phyloP scores from a whole-genome alignment of 2,797 vertebrate genomes.

The Rhynchonycteris naso region DNA sequence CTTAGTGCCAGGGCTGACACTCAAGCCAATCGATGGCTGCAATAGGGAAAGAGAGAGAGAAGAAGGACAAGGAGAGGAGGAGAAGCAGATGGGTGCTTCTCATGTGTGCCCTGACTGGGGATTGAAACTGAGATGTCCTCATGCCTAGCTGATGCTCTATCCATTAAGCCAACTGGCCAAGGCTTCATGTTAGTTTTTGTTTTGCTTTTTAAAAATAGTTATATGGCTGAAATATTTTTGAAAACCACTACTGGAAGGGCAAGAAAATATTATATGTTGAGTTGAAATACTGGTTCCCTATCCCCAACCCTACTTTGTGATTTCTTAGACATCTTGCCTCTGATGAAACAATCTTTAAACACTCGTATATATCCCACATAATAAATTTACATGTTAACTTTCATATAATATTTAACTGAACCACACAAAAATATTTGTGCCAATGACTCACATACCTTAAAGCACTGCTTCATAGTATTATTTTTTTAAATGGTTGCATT shows the following conservation, averaged over 20 bases:
- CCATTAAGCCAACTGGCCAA: too few species aligned
- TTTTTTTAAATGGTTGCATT: not conserved
- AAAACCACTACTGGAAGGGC: not conserved
- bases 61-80: too few species aligned
- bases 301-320: not conserved
- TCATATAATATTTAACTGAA: not conserved
- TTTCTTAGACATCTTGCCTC: not conserved
- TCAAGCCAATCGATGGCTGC: too few species aligned
- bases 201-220: not conserved
- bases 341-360: not conserved
- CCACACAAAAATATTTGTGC: not conserved
- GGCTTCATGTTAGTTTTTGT: too few species aligned
- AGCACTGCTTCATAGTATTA: not conserved
- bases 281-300: not conserved
- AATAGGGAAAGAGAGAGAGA: too few species aligned
- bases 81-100: too few species aligned
- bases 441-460: not conserved
- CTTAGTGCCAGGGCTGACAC: too few species aligned
- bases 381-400: not conserved
- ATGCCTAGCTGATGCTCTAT: too few species aligned
- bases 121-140: too few species aligned
- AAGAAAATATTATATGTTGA: not conserved
- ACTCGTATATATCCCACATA: rapidly evolving
- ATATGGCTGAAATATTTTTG: not conserved
- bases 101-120: too few species aligned